A percentile compares a stretch with the other conserved stretches of the same genome.
Evolutionary conservation across 1,140 invertebrate species (phyloP).

Genomic region (Hydropsyche tenuis): DNA sequence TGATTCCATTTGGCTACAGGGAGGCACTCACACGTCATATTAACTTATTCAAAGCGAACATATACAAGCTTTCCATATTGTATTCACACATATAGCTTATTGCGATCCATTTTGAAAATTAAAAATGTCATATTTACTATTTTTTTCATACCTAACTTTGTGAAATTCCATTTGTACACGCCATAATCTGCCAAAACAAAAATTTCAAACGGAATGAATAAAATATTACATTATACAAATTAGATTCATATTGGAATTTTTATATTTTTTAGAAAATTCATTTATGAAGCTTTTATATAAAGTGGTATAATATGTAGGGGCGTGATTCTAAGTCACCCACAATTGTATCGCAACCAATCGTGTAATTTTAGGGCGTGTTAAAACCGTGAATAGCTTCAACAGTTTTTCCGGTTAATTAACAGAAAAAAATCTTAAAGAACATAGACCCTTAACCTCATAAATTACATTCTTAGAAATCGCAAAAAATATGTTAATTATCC

Average conservation of each 20-base stretch:
- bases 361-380: neutral
- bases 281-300: too few relatives aligned
- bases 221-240: too few relatives aligned
- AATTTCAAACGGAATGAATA: too few relatives aligned
- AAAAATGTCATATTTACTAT: neutral
- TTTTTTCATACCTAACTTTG: neutral
- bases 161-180: too few relatives aligned
- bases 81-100: too few relatives aligned
- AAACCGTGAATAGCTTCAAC: too few relatives aligned
- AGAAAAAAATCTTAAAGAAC: too few relatives aligned
- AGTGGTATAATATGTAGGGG: neutral
- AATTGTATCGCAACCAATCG: slow-evolving; percentile 35
- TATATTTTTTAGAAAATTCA: too few relatives aligned
- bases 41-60: slow-evolving; percentile 13
- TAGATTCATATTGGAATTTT: too few relatives aligned
- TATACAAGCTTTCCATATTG: too few relatives aligned
- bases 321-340: slow-evolving; percentile 17
- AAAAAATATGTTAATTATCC: neutral
- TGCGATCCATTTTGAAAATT: neutral
- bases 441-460: neutral
- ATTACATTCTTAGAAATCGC: neutral
- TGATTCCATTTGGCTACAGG: slow-evolving; percentile 38
- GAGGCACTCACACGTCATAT: slow-evolving; percentile 26
- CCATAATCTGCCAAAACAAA: too few relatives aligned
- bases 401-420: too few relatives aligned